Evolutionary conservation across 2,888 invertebrate species (phyloP).

Genomic region (Colostygia pectinataria): DNA sequence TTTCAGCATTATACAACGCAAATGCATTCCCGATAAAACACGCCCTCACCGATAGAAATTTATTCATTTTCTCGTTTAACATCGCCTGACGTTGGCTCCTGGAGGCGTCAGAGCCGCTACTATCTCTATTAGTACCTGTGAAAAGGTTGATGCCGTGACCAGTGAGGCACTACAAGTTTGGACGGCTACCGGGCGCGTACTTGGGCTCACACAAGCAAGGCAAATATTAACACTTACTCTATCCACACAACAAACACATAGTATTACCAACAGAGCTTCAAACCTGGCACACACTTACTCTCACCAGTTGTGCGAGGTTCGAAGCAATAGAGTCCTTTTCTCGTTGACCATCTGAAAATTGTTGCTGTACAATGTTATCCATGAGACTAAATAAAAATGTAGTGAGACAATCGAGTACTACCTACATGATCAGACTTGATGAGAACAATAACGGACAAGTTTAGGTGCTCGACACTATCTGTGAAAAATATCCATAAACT

Average conservation of each 20-base stretch:
- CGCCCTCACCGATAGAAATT: constrained; percentile 93
- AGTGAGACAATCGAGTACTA: constrained; percentile 32
- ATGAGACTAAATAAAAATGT: constrained; percentile 33
- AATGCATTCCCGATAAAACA: constrained; percentile 56
- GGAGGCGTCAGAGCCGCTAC: constrained; percentile 84
- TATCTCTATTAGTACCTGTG: constrained; percentile 84
- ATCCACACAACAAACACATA: constrained; percentile 33
- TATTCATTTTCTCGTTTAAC: constrained; percentile 96
- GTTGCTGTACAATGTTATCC: constrained; percentile 27
- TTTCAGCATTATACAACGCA: constrained; percentile 42
- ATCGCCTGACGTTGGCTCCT: constrained; percentile 92
- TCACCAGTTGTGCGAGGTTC: constrained; percentile 37
- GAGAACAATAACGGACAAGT: constrained; percentile 65
- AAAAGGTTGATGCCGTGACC: constrained; percentile 76
- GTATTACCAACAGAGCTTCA: constrained; percentile 57
- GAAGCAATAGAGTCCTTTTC: constrained; percentile 27
- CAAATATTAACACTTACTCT: constrained; percentile 24
- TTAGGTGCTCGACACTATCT: constrained; percentile 76
- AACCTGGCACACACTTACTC: constrained; percentile 49
- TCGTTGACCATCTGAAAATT: constrained; percentile 35
- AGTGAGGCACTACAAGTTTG: constrained; percentile 42
- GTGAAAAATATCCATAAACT: constrained; percentile 55
- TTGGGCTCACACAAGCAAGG: constrained; percentile 37
- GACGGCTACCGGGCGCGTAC: constrained; percentile 66
- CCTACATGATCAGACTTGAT: constrained; percentile 66